Conservation (phyloP, 2,888 invertebrate genomes). For the Noctua pronuba region DNA sequence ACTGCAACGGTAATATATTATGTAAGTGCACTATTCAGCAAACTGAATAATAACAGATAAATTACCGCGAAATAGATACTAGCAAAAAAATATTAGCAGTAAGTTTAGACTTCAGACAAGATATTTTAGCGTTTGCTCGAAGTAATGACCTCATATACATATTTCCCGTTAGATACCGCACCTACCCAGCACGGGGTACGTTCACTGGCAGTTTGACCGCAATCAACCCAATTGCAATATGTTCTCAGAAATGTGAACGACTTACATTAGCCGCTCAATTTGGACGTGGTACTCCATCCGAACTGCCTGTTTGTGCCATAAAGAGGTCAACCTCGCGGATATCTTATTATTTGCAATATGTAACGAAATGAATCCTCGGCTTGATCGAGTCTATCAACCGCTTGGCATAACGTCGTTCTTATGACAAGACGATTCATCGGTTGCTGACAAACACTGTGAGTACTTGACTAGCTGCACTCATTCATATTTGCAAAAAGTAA, state of each 20-base stretch:
- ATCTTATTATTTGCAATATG: slow-evolving; percentile 20
- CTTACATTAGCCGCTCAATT: slow-evolving; percentile 46
- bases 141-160: slow-evolving; percentile 63
- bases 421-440: slow-evolving; percentile 17
- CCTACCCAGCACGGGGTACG: slow-evolving; percentile 47
- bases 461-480: background rate
- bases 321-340: slow-evolving; percentile 9
- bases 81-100: slow-evolving; percentile 46
- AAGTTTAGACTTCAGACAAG: slow-evolving; percentile 31
- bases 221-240: slow-evolving; percentile 65
- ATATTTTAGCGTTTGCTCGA: slow-evolving; percentile 50
- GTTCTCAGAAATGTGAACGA: slow-evolving; percentile 63
- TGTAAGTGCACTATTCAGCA: background rate
- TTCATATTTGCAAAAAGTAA: background rate
- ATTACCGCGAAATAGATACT: slow-evolving; percentile 14
- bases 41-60: slow-evolving; percentile 15
- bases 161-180: slow-evolving; percentile 65
- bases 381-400: slow-evolving; percentile 9
- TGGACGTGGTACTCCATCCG: slow-evolving; percentile 19
- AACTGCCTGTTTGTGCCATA: slow-evolving; percentile 35
- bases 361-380: slow-evolving; percentile 14
- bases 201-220: slow-evolving; percentile 63
- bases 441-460: background rate
- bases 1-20: slow-evolving; percentile 3
- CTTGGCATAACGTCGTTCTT: slow-evolving; percentile 7